Conservation (phyloP, 2,888 invertebrate genomes). For the Euplagia quadripunctaria region DNA sequence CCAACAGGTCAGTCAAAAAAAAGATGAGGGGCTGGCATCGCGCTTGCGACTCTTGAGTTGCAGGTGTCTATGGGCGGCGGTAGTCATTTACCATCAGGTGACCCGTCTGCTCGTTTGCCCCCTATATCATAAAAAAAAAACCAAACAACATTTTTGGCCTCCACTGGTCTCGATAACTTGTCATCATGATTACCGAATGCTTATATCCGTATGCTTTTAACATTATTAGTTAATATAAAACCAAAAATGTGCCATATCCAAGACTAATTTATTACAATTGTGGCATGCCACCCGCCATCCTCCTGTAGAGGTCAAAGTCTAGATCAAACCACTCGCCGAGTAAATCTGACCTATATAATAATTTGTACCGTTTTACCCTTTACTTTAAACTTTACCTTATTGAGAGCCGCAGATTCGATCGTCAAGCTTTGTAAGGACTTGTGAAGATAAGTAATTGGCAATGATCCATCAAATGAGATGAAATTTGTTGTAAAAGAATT, state of each 20-base stretch:
- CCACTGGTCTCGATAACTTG: no score
- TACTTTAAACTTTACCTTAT: constrained; percentile 35
- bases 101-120: no score
- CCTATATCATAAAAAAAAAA: no score
- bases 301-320: constrained; percentile 66
- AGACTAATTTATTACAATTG: constrained; percentile 28
- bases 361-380: constrained; percentile 49
- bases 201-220: no score
- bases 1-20: no score
- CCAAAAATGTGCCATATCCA: constrained; percentile 29
- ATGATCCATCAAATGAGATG: constrained; percentile 17
- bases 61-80: no score
- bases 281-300: constrained; percentile 24
- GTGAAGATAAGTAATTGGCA: constrained; percentile 18
- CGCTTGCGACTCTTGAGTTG: no score
- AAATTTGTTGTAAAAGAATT: constrained; percentile 19
- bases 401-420: constrained; percentile 40
- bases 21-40: no score
- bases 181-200: no score
- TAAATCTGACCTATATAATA: constrained; percentile 51
- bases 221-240: no score
- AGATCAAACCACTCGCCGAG: constrained; percentile 47
- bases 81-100: no score
- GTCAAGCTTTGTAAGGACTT: constrained; percentile 27
- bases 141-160: no score